Percentiles rank a stretch among this genome's conserved stretches.
phyloP scores from a whole-genome alignment of 2,888 invertebrate genomes.

The Nomada ferruginata region DNA sequence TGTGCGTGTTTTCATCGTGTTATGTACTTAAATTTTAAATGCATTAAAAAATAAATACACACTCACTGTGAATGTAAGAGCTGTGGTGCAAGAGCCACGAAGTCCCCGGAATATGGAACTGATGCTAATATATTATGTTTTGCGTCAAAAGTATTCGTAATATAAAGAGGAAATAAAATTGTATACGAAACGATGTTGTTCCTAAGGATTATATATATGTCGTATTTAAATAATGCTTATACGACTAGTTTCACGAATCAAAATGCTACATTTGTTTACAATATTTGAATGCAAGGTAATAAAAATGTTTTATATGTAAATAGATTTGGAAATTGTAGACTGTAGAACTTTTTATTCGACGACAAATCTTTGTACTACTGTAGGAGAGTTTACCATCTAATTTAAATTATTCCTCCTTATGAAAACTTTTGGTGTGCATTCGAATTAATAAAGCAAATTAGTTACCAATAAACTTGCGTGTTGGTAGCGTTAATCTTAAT shows the following conservation, averaged over 20 bases:
- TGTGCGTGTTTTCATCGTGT: slow-evolving; percentile 19
- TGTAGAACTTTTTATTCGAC: background rate
- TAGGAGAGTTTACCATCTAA: background rate
- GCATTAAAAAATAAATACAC: background rate
- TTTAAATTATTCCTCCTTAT: too few relatives aligned
- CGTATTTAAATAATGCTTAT: too few relatives aligned
- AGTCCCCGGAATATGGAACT: too few relatives aligned
- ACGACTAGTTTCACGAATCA: too few relatives aligned
- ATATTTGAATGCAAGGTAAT: background rate
- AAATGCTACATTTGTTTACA: too few relatives aligned
- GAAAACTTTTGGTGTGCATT: background rate
- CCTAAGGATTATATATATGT: too few relatives aligned
- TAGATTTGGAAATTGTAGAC: slow-evolving; percentile 14
- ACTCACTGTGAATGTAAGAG: too few relatives aligned
- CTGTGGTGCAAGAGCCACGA: too few relatives aligned
- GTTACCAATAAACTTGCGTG: slow-evolving; percentile 11
- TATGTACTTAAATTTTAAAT: background rate
- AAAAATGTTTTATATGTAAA: background rate
- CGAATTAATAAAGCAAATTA: slow-evolving; percentile 12
- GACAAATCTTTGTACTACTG: background rate
- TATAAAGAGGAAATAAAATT: too few relatives aligned
- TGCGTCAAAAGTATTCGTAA: too few relatives aligned
- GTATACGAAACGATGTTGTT: too few relatives aligned
- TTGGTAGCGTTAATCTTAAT: slow-evolving; percentile 43
- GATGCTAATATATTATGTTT: too few relatives aligned